phyloP scores from a whole-genome alignment of 92 coral and sea anemone genomes.

The Virgularia gustaviana region DNA sequence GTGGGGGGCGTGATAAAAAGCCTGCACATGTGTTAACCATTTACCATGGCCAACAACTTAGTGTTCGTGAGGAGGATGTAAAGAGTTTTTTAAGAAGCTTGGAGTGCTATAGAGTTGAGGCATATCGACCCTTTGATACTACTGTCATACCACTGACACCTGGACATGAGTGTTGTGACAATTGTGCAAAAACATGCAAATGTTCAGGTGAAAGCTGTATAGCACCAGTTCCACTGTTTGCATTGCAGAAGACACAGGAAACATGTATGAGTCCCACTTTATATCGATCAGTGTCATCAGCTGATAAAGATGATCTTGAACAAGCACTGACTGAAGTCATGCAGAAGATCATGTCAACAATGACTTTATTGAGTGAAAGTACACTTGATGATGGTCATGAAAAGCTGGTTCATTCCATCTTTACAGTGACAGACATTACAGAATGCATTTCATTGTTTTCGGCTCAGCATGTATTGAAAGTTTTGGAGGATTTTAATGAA shows the following conservation, averaged over 20 bases:
- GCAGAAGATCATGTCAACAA: neutral
- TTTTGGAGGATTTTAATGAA: neutral
- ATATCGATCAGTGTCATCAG: neutral
- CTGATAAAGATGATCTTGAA: no score
- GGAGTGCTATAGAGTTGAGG: neutral
- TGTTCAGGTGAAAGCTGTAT: neutral
- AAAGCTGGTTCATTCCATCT: no score
- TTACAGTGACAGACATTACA: neutral
- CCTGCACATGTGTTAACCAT: neutral
- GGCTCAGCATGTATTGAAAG: neutral
- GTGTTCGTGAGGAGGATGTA: neutral
- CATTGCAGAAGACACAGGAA: neutral
- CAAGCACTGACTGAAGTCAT: neutral
- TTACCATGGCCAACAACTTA: neutral
- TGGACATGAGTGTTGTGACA: neutral
- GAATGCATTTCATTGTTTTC: neutral
- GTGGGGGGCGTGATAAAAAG: neutral
- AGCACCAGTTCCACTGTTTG: neutral
- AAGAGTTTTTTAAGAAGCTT: no score
- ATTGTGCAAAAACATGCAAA: neutral
- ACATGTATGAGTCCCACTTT: neutral
- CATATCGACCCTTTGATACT: neutral
- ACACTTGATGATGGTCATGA: neutral
- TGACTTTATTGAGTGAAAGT: neutral
- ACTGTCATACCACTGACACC: neutral